A percentile compares a stretch with the other conserved stretches of the same genome.
Conservation (phyloP, 2,797 vertebrate species). For the Garrulus glandarius region DNA sequence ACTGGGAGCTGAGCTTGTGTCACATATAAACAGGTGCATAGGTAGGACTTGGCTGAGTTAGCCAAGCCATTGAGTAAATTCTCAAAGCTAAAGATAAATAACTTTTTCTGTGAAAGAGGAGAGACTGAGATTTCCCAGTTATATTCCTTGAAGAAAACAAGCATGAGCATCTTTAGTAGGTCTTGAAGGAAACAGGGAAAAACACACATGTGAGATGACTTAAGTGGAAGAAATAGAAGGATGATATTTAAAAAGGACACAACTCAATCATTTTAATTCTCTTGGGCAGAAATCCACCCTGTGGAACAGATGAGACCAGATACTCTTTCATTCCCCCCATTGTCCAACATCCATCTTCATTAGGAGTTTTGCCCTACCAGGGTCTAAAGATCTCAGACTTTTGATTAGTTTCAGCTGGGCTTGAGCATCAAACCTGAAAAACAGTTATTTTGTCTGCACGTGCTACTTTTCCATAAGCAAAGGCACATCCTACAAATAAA, state of each 20-base stretch:
- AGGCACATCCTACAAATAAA: constrained; percentile 28
- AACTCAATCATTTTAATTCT: neutral
- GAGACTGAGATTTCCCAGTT: neutral
- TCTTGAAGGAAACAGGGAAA: neutral
- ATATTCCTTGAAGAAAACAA: neutral
- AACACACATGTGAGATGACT: neutral
- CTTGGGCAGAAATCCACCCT: neutral
- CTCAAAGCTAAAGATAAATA: neutral
- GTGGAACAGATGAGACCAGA: neutral
- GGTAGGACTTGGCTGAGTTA: neutral
- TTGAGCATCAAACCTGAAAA: neutral
- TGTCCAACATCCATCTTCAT: neutral
- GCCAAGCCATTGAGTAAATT: neutral
- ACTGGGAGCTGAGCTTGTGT: neutral
- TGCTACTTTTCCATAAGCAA: neutral
- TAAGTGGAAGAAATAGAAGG: neutral
- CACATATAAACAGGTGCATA: neutral
- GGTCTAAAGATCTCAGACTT: neutral
- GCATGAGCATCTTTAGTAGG: neutral
- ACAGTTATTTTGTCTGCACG: constrained; percentile 25
- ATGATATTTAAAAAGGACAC: neutral
- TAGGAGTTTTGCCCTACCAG: neutral
- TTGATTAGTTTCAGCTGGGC: constrained; percentile 46
- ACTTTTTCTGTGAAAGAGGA: neutral
- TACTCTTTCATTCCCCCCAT: neutral